Percentiles rank a stretch among this genome's conserved stretches.
phyloP scores from a whole-genome alignment of 2,797 vertebrate genomes.

The Bufotes viridis region DNA sequence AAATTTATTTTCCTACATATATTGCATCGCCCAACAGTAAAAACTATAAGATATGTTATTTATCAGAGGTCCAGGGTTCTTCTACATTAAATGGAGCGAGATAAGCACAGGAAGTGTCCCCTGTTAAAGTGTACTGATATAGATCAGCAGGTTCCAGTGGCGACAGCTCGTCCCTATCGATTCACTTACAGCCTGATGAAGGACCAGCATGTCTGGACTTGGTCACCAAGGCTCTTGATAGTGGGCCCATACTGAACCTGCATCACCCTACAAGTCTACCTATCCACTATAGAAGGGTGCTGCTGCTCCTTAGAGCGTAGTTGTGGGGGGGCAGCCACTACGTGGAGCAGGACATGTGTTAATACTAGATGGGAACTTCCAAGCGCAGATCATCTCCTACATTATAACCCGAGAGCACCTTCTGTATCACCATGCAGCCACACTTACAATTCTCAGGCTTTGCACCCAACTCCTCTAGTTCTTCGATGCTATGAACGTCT shows the following conservation, averaged over 20 bases:
- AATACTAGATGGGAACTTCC: background rate
- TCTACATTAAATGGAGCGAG: background rate
- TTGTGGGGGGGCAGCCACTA: background rate
- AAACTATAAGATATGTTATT: too few species aligned
- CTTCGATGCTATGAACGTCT: slow-evolving; percentile 88
- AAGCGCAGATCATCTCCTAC: background rate
- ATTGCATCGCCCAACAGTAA: background rate
- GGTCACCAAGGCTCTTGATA: too few species aligned
- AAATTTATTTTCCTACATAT: background rate
- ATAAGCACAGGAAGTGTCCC: background rate
- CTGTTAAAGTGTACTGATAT: background rate
- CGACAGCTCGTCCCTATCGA: too few species aligned
- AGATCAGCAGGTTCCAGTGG: background rate
- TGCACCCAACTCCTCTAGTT: slow-evolving; percentile 86
- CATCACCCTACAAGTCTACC: background rate
- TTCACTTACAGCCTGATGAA: too few species aligned
- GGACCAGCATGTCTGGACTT: too few species aligned
- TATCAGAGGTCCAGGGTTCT: too few species aligned
- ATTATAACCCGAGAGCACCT: background rate
- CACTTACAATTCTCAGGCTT: slow-evolving; percentile 89
- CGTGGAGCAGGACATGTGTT: background rate
- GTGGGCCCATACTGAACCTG: too few species aligned
- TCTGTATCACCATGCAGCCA: too few species aligned
- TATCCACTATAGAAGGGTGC: too few species aligned
- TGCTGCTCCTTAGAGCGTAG: too few species aligned